Evolutionary conservation across 1,140 invertebrate genomes (phyloP).

Genomic region (Saxidomus purpurata): DNA sequence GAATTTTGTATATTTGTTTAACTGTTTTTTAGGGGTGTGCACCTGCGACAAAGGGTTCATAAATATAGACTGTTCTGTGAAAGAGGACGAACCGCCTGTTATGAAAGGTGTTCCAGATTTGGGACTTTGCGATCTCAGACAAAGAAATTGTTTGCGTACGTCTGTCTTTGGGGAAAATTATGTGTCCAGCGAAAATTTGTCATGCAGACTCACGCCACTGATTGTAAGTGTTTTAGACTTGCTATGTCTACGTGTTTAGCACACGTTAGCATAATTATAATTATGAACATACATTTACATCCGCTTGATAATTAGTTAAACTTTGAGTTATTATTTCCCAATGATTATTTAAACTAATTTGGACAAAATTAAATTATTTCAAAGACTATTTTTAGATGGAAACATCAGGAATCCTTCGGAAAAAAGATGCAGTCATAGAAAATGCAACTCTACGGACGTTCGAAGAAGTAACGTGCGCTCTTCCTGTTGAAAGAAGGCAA

Average conservation of each 20-base stretch:
- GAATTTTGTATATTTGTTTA: background rate
- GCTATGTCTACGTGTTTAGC: no score
- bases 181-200: background rate
- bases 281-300: no score
- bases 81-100: background rate
- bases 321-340: no score
- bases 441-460: no score
- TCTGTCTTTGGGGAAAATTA: constrained; percentile 31
- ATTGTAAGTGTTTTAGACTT: background rate
- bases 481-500: background rate
- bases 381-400: no score
- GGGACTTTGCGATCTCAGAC: background rate
- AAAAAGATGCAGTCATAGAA: no score
- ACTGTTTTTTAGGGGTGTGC: background rate
- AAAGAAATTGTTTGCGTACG: background rate
- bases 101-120: constrained; percentile 29
- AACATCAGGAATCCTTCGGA: no score
- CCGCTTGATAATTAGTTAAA: no score
- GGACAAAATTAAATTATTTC: no score
- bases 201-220: constrained; percentile 1
- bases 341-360: no score
- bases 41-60: background rate
- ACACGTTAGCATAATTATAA: no score
- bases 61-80: constrained; percentile 1
- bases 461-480: background rate